A percentile compares a stretch with the other conserved stretches of the same genome.
Conservation (phyloP, 2,888 invertebrate genomes). For the Drosophila picticornis region DNA sequence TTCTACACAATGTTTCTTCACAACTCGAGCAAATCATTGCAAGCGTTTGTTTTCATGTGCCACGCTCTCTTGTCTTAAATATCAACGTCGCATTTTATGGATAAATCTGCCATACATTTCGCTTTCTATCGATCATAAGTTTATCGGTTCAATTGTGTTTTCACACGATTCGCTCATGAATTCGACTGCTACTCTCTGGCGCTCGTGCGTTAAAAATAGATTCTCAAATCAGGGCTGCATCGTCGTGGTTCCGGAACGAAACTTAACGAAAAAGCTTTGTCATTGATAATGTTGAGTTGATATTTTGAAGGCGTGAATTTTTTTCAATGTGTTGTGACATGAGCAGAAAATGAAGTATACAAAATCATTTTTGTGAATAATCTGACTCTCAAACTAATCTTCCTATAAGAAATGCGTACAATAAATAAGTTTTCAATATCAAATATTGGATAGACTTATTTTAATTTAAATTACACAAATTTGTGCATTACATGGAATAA, state of each 20-base stretch:
- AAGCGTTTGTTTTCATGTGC: constrained; percentile 40
- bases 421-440: background rate
- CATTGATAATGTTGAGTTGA: background rate
- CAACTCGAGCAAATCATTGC: constrained; percentile 26
- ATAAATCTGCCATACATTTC: constrained; percentile 65
- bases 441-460: background rate
- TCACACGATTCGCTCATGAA: constrained; percentile 30
- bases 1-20: constrained; percentile 48
- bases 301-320: background rate
- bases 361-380: background rate
- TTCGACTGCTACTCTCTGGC: constrained; percentile 1
- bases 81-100: constrained; percentile 47
- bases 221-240: constrained; percentile 50
- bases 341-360: background rate
- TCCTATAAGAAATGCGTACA: background rate
- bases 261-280: background rate
- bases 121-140: constrained; percentile 68
- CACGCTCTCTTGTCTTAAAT: constrained; percentile 13
- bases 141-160: constrained; percentile 61
- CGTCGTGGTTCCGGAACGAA: constrained; percentile 19
- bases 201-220: constrained; percentile 34
- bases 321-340: background rate
- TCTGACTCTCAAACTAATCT: background rate
- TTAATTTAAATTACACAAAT: background rate
- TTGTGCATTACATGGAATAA: background rate